Evolutionary conservation across 2,888 invertebrate genomes (phyloP).

Genomic region (Calliopum simillimum): DNA sequence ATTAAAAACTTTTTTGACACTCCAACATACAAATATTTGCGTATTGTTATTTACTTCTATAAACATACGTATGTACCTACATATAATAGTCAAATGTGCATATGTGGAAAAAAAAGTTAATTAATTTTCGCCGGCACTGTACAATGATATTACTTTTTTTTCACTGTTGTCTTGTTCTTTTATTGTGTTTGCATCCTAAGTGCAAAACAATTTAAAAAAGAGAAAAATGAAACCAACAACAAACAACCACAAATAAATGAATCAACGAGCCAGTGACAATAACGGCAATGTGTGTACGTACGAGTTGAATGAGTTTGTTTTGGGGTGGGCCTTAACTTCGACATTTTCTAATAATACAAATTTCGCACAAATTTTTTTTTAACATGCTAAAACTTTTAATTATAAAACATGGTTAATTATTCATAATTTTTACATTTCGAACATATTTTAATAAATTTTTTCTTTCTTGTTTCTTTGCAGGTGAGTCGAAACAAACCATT

Average conservation of each 20-base stretch:
- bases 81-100: not conserved
- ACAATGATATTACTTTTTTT: not conserved
- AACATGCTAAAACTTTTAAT: no score
- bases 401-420: no score
- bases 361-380: no score
- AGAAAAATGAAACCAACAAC: no score
- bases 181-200: slow-evolving; percentile 16
- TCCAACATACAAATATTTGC: not conserved
- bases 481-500: no score
- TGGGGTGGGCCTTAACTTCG: no score
- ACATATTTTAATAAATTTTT: no score
- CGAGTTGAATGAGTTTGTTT: not conserved
- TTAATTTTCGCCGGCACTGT: slow-evolving; percentile 16
- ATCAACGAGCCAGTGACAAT: slow-evolving; percentile 3
- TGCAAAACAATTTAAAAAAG: slow-evolving; percentile 19
- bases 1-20: not conserved
- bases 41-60: not conserved
- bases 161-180: not conserved
- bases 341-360: no score
- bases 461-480: no score
- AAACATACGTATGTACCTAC: not conserved
- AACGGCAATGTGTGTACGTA: not conserved
- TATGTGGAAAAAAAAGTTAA: slow-evolving; percentile 2
- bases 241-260: slow-evolving; percentile 16
- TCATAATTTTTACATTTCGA: no score